Conservation (phyloP, 1,140 invertebrate species). For the Daktulosphaira vitifoliae region DNA sequence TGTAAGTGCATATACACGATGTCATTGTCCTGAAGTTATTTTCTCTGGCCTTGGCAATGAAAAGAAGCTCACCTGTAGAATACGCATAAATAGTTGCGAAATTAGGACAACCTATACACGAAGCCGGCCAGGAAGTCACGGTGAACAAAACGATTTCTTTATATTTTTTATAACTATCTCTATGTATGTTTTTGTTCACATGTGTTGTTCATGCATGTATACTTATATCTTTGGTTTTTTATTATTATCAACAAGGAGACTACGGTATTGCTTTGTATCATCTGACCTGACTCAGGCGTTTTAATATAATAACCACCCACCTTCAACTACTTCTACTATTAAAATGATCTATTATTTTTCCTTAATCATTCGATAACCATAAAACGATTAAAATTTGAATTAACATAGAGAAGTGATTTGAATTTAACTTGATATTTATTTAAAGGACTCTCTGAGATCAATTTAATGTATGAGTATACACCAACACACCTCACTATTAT, state of each 20-base stretch:
- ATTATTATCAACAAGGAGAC: no score
- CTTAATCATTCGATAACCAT: no score
- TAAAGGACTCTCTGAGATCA: no score
- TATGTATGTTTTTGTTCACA: slow-evolving; percentile 1
- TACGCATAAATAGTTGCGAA: neutral
- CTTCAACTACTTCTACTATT: no score
- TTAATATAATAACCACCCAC: no score
- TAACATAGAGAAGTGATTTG: no score
- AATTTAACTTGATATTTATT: no score
- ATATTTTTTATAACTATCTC: neutral
- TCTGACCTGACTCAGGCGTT: neutral
- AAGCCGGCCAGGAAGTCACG: slow-evolving; percentile 24
- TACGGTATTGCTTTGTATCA: slow-evolving; percentile 1
- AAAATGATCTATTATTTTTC: no score
- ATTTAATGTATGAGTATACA: no score
- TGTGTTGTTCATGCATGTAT: neutral
- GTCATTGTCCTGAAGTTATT: neutral
- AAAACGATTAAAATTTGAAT: no score
- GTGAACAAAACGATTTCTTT: neutral
- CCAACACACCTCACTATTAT: no score
- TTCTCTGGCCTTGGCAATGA: slow-evolving; percentile 29
- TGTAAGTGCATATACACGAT: neutral
- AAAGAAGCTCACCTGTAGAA: neutral
- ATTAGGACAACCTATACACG: neutral
- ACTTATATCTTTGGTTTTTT: neutral